Percentiles rank a stretch among this genome's conserved stretches.
Conservation (phyloP, 2,797 vertebrate species). For the Lagodon rhomboides region DNA sequence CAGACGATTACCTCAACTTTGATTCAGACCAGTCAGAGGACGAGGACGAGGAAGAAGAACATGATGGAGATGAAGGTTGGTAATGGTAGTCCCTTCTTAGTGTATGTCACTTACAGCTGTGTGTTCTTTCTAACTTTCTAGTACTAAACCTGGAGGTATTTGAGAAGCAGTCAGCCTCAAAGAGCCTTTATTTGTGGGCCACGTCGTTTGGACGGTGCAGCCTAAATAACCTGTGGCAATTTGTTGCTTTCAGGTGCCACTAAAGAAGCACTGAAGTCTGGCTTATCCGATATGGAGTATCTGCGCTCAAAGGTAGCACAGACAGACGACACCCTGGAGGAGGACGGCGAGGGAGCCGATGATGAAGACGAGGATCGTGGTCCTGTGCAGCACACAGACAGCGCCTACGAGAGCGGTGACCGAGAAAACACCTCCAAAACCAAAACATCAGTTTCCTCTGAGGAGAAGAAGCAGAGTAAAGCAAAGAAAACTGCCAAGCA, state of each 20-base stretch:
- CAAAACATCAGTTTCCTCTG: conserved; percentile 40
- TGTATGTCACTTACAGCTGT: neutral
- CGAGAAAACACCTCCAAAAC: conserved; percentile 52
- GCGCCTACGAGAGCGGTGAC: conserved; percentile 77
- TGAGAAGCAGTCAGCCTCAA: neutral
- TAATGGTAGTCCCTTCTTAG: neutral
- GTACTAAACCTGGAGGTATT: neutral
- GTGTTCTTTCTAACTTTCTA: neutral
- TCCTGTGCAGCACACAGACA: conserved; percentile 71
- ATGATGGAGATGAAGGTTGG: conserved; percentile 69
- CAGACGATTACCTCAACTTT: conserved; percentile 96
- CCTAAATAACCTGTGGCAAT: neutral
- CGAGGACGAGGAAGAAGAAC: conserved; percentile 60
- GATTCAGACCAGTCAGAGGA: conserved; percentile 91
- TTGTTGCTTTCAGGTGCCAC: conserved; percentile 62
- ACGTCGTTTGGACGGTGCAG: neutral
- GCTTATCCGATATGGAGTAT: conserved; percentile 96
- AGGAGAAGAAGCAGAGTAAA: conserved; percentile 59
- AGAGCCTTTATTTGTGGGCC: neutral
- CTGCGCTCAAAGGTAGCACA: conserved; percentile 92
- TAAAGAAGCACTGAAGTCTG: conserved; percentile 81
- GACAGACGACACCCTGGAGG: conserved; percentile 67
- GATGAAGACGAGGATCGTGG: conserved; percentile 51
- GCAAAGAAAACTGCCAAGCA: conserved; percentile 63
- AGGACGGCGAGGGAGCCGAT: conserved; percentile 59